Base-by-base conservation (phyloP, 2,888 invertebrate species). In the Coremacera marginata region DNA sequence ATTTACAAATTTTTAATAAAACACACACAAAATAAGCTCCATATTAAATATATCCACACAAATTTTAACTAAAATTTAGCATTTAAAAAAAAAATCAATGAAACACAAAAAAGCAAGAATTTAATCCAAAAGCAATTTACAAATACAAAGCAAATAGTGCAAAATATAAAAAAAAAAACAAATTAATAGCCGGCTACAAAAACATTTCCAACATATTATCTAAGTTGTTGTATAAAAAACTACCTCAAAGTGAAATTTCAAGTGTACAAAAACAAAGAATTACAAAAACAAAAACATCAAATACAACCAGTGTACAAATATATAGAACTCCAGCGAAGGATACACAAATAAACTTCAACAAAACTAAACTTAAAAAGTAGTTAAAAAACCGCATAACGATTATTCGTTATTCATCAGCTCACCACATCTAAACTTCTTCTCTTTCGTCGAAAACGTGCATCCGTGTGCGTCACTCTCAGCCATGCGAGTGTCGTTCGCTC, bases 401-500 rank as follows among this genome's bases (percentile, higher is more conserved):
- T 62, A 62, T 3, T 27, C 62, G 62, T 27, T 27, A 55, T 22
- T 55, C 55, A 22, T 4, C 19, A 11, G 22, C 57, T 14, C 22
- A 14, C 19, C 52, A 31, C 67, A n/a, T 19, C n/a, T 22, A n/a
- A n/a, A n/a, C 5, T 22, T 55, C 4, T n/a, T 11, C 22, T 60
- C 57, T n/a, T 7, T 31, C 34, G 27, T 27, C 31, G 27, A 19
- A n/a, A 57, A 71, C 34, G 34, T 52, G 70, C 68, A 55, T n/a
- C 8, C 44, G 74, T 65, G 14, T 55, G 65, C 57, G 70, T 70
- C 83, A 63, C 62, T 19, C 76, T 65, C 84, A 86, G 88, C 87
- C 88, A 88, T 88, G 88, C 86, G 81, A 86, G 81, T 81, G 83
- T 82, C 25, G 57, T 49, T 76, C 77, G 86, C 80, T 81, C 83